These are phyloP conservation scores for Halichondria panicea DNA, from an alignment of 37 sponge, comb jelly and placozoan species.

Conservation along the genomic window DNA sequence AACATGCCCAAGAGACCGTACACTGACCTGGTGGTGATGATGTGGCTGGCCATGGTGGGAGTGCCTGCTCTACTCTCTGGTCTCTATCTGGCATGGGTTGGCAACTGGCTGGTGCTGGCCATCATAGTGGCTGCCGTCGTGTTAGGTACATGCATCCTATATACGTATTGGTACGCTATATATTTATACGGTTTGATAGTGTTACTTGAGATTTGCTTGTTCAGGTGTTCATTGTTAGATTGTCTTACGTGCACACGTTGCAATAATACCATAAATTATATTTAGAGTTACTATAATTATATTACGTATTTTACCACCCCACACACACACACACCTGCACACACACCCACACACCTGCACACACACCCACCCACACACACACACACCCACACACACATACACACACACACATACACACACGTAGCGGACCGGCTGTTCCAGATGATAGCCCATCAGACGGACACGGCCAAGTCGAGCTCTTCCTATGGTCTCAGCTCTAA, in stretches of 20 bases:
- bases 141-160: too few species aligned
- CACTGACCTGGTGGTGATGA: conserved; percentile 47
- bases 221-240: background rate
- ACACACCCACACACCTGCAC: too few species aligned
- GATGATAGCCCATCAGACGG: conserved; percentile 32
- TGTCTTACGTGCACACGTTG: too few species aligned
- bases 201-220: background rate
- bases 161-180: too few species aligned
- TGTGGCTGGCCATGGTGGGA: conserved; percentile 55
- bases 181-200: too few species aligned
- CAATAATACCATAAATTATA: too few species aligned
- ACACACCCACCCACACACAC: too few species aligned
- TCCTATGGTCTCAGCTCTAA: conserved; percentile 6
- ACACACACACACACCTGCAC: too few species aligned
- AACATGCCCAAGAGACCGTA: conserved; percentile 37
- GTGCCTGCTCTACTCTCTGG: conserved; percentile 25
- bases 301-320: too few species aligned
- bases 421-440: conserved; percentile 45
- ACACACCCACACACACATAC: too few species aligned
- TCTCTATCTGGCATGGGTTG: conserved; percentile 40
- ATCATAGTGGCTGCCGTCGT: conserved; percentile 23
- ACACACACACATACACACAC: background rate
- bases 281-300: too few species aligned
- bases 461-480: background rate
- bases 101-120: conserved; percentile 55